These are phyloP conservation scores for Gnatocerus cornutus DNA, from an alignment of 2,888 invertebrate species.

Conservation along the genomic window DNA sequence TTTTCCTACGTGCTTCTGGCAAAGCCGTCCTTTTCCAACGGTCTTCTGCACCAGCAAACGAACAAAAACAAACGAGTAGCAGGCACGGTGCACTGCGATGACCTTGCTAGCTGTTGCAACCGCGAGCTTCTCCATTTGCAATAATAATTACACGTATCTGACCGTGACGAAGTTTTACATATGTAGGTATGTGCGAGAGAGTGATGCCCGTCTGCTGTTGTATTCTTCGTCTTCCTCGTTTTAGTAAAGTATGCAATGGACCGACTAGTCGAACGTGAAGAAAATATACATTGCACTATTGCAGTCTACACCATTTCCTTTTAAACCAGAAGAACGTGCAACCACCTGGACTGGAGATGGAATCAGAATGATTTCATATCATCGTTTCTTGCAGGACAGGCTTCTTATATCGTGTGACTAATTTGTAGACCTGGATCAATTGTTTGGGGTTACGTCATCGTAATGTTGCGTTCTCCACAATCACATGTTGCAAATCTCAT, in stretches of 20 bases:
- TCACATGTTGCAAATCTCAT: conserved; percentile 19
- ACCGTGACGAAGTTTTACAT: conserved; percentile 46
- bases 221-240: conserved; percentile 21
- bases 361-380: not conserved
- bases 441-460: conserved; percentile 9
- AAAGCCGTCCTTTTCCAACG: no score
- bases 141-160: conserved; percentile 50
- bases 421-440: not conserved
- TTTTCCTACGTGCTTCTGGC: no score
- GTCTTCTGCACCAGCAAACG: not conserved
- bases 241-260: conserved; percentile 20
- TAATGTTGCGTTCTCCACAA: conserved; percentile 13
- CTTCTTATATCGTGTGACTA: no score
- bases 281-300: not conserved
- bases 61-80: conserved; percentile 31
- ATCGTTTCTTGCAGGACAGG: no score
- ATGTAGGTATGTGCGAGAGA: conserved; percentile 25
- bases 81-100: conserved; percentile 44
- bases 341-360: not conserved
- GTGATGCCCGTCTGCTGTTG: conserved; percentile 26
- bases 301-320: conserved; percentile 6
- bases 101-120: conserved; percentile 44
- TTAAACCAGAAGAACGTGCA: not conserved
- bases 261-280: conserved; percentile 7
- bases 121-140: conserved; percentile 48